Base-by-base conservation (phyloP, 2,797 vertebrate species). In the Melanotaenia trifasciata region DNA sequence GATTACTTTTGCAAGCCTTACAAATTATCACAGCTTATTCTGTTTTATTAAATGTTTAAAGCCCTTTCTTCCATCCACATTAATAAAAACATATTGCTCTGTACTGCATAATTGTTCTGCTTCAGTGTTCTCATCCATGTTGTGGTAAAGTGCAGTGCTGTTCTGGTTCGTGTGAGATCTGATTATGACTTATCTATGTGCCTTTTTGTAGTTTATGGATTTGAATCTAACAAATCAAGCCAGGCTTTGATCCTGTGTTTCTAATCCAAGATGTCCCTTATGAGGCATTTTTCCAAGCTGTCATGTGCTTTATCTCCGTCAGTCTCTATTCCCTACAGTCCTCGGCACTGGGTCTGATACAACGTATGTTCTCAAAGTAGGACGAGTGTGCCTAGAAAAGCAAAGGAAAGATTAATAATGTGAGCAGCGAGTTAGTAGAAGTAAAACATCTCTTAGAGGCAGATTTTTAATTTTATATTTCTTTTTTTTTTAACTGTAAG, bases 361-460 rank as follows among this genome's bases (percentile, higher is more conserved):
- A 77, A 70, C 66, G 81, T 74, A 74, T 75, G 80, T 74, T 87
- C 70, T 75, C 82, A 75, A 90, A 89, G 80, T 88, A 84, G 88
- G 84, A 66, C 47, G 54, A 56, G 65, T 85, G 75, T 81, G 74
- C 70, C 70, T 68, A 56, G 70, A 84, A 81, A 85, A 66, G 47
- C 63, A 50, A 72, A 13, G 32, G 63, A 72, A 64, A 35, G 32
- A 70, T 32, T 22, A 74, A 76, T 11, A 61, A 77, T 50, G 56
- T 32, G 5, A 58, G 58, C 43, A 64, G 54, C 58, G 45, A 1
- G 11, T 83, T 83, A 70, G 67, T 43, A 57, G 43, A 60, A 45
- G 45, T 58, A 35, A 20, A 64, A 36, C 0, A 13, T 33, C 70
- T 60, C 30, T 68, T 57, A 40, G 50, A 59, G 30, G 6, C 1